phyloP scores from a whole-genome alignment of 2,888 invertebrate genomes.

The Tetanocera ferruginea region DNA sequence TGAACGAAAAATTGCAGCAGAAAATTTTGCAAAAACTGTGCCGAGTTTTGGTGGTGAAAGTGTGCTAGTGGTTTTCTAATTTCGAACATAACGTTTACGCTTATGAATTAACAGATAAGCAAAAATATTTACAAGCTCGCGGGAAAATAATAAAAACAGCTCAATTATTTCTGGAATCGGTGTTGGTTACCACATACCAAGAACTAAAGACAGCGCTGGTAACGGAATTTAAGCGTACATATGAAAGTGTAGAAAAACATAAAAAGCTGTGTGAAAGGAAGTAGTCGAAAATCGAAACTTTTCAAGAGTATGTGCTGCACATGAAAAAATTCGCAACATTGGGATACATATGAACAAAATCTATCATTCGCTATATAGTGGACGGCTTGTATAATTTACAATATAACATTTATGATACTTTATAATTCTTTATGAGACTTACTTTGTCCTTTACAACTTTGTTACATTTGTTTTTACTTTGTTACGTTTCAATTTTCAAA shows the following conservation, averaged over 20 bases:
- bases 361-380: slow-evolving; percentile 39
- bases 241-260: slow-evolving; percentile 31
- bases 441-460: too few relatives aligned
- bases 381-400: slow-evolving; percentile 28
- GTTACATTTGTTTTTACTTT: too few relatives aligned
- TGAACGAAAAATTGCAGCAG: too few relatives aligned
- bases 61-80: neutral
- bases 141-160: slow-evolving; percentile 34
- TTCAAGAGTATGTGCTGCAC: slow-evolving; percentile 39
- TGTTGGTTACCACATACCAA: neutral
- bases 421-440: too few relatives aligned
- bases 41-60: neutral
- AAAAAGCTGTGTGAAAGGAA: slow-evolving; percentile 23
- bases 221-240: neutral
- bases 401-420: too few relatives aligned
- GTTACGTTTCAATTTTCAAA: too few relatives aligned
- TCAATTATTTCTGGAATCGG: slow-evolving; percentile 30
- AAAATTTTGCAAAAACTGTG: too few relatives aligned
- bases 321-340: slow-evolving; percentile 36
- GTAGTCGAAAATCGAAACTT: slow-evolving; percentile 34
- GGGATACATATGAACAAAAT: slow-evolving; percentile 25
- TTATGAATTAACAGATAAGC: slow-evolving; percentile 1
- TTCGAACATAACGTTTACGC: neutral
- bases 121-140: slow-evolving; percentile 30
- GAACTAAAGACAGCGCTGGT: neutral